Conservation (phyloP, 2,888 invertebrate species). For the Tenthredo livida region DNA sequence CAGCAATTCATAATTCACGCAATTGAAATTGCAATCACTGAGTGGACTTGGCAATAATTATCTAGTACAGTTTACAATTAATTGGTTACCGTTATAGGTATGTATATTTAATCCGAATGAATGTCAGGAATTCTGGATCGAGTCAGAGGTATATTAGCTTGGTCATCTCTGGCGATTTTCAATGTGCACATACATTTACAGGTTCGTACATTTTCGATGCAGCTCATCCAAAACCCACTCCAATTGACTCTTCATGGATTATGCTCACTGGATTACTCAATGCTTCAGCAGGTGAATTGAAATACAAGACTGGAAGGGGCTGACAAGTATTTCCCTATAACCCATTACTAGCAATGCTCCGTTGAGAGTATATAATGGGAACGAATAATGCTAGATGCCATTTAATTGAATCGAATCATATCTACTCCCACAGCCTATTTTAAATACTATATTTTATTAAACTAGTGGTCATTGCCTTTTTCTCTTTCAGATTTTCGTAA, state of each 20-base stretch:
- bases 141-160: background rate
- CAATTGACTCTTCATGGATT: constrained; percentile 38
- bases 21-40: background rate
- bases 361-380: background rate
- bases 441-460: background rate
- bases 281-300: constrained; percentile 39
- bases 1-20: background rate
- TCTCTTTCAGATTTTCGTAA: background rate
- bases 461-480: background rate
- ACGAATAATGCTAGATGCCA: background rate
- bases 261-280: constrained; percentile 39
- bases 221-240: constrained; percentile 50
- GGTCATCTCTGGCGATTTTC: background rate
- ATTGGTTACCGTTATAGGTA: too few relatives aligned
- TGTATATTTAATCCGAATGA: background rate
- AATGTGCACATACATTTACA: constrained; percentile 1
- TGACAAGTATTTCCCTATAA: background rate
- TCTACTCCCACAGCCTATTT: background rate
- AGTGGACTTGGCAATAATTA: background rate
- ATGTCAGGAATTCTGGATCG: background rate
- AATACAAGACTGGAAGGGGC: background rate
- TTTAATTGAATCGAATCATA: background rate
- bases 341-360: background rate
- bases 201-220: constrained; percentile 47
- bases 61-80: background rate